phyloP scores from a whole-genome alignment of 2,113 vertebrate genomes.

The Gymnorhina tibicen region DNA sequence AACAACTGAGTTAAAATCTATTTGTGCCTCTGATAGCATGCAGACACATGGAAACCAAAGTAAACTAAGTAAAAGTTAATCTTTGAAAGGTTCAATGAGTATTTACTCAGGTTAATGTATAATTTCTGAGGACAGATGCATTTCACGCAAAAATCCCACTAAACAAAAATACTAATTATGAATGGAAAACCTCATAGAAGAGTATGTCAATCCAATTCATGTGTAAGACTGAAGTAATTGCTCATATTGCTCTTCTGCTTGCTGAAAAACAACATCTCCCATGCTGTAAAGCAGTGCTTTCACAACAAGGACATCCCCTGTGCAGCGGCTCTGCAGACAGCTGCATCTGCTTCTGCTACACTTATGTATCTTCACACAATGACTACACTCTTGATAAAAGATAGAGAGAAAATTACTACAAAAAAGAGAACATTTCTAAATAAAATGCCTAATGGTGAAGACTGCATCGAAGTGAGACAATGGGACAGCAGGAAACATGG shows the following conservation, averaged over 20 bases:
- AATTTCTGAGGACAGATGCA: neutral
- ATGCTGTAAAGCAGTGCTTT: neutral
- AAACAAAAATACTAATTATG: neutral
- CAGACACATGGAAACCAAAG: neutral
- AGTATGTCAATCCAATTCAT: neutral
- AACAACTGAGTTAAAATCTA: neutral
- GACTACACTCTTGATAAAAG: neutral
- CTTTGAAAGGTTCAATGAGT: neutral
- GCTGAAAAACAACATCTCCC: neutral
- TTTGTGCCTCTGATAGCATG: neutral
- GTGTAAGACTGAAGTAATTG: neutral
- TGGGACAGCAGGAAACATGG: neutral
- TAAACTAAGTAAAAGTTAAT: conserved; percentile 15
- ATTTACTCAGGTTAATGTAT: conserved; percentile 25
- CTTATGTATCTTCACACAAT: neutral
- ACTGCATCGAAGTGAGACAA: neutral
- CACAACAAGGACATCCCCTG: neutral
- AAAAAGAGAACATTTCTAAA: neutral
- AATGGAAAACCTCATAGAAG: neutral
- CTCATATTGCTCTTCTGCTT: neutral
- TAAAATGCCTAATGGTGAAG: neutral
- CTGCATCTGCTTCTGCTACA: neutral
- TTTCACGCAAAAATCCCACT: neutral
- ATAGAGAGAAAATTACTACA: neutral
- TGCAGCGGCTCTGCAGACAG: neutral